phyloP scores from a whole-genome alignment of 1,140 invertebrate species.

The Bombyx mandarina region DNA sequence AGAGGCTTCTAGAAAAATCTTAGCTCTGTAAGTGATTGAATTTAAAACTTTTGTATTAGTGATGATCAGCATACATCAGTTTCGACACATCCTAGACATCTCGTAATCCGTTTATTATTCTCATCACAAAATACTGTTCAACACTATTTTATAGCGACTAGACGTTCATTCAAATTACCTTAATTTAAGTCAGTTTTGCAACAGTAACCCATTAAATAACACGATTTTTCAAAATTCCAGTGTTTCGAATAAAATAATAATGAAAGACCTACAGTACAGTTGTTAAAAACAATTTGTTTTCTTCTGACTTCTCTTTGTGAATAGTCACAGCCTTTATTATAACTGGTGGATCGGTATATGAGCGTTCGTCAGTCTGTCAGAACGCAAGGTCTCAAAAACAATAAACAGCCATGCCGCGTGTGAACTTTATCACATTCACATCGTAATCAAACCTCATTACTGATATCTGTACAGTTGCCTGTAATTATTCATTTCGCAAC shows the following conservation, averaged over 20 bases:
- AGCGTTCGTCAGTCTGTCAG: slow-evolving; percentile 56
- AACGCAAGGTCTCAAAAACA: slow-evolving; percentile 40
- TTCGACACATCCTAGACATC: too few species aligned
- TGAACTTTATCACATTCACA: slow-evolving; percentile 37
- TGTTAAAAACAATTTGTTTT: background rate
- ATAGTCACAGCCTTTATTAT: background rate
- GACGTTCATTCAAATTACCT: too few species aligned
- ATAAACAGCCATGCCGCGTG: slow-evolving; percentile 36
- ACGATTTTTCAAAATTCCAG: too few species aligned
- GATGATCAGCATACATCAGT: too few species aligned
- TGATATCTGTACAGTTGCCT: slow-evolving; percentile 26
- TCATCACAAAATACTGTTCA: too few species aligned
- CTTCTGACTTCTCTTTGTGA: background rate
- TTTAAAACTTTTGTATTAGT: too few species aligned
- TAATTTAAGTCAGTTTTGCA: too few species aligned
- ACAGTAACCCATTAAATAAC: too few species aligned
- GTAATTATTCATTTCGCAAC: slow-evolving; percentile 16
- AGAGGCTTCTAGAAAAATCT: too few species aligned
- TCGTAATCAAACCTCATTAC: slow-evolving; percentile 26
- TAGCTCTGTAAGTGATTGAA: too few species aligned
- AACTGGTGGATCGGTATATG: slow-evolving; percentile 24
- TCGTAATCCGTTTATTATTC: too few species aligned
- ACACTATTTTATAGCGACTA: too few species aligned
- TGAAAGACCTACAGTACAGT: background rate
- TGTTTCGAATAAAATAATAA: background rate